Percentiles rank a stretch among this genome's conserved stretches.
These are phyloP conservation scores for Sebastes flavidus DNA, from an alignment of 2,797 vertebrate species.

Conservation along the genomic window DNA sequence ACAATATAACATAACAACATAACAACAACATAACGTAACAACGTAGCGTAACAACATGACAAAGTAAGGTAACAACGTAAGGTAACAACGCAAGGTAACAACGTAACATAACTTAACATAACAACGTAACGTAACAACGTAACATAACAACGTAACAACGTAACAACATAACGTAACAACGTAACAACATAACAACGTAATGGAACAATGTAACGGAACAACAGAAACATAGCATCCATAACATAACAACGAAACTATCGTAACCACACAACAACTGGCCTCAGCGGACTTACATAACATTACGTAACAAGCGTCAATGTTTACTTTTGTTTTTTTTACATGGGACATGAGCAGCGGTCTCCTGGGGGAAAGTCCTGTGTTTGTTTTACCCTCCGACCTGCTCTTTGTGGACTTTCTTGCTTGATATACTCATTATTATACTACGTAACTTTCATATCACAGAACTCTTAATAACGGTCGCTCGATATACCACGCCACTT, in stretches of 20 bases:
- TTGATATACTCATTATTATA: not conserved
- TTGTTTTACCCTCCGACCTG: not conserved
- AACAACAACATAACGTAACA: too few species aligned
- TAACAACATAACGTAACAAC: too few species aligned
- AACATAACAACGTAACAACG: too few species aligned
- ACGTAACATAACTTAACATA: accelerated
- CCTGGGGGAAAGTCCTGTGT: not conserved
- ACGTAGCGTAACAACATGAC: too few species aligned
- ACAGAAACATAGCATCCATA: too few species aligned
- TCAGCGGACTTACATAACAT: not conserved
- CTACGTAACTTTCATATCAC: not conserved
- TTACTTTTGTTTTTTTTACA: not conserved
- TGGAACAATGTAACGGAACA: too few species aligned
- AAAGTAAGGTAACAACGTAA: too few species aligned
- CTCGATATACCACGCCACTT: not conserved
- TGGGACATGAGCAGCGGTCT: not conserved
- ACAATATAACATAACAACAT: not conserved
- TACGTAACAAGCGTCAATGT: not conserved
- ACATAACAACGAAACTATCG: too few species aligned
- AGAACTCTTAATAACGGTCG: not conserved
- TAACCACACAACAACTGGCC: not conserved
- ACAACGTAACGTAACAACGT: too few species aligned
- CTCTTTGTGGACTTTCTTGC: not conserved
- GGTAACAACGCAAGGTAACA: too few species aligned
- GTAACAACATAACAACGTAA: accelerated